A percentile compares a stretch with the other conserved stretches of the same genome.
Conservation (phyloP, 2,113 vertebrate species). For the Eulemur rufifrons region DNA sequence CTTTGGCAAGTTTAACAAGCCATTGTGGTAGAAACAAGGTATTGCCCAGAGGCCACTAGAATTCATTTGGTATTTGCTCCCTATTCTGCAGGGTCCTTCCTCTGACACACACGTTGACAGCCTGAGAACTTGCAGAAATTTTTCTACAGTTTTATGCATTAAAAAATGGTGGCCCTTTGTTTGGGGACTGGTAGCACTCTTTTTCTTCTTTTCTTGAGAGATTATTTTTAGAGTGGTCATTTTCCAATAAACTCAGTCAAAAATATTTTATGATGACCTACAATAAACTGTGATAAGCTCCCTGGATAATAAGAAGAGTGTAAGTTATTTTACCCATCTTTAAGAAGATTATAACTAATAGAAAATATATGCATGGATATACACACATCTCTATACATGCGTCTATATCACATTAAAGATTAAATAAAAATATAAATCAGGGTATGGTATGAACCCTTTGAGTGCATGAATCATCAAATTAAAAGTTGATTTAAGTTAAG, state of each 20-base stretch:
- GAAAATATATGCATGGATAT: neutral
- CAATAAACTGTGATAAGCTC: neutral
- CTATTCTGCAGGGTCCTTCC: slow-evolving; percentile 56
- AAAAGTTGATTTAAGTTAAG: slow-evolving; percentile 27
- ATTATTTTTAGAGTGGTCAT: slow-evolving; percentile 10
- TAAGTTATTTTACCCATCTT: neutral
- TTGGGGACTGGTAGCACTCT: neutral
- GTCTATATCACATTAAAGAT: neutral
- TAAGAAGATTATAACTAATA: neutral
- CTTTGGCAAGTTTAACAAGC: slow-evolving; percentile 83
- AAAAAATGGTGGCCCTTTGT: slow-evolving; percentile 2
- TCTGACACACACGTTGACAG: slow-evolving; percentile 68
- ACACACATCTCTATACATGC: neutral
- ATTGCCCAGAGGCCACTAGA: slow-evolving; percentile 74
- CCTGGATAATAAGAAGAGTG: neutral
- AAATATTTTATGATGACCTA: neutral
- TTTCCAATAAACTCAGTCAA: slow-evolving; percentile 27
- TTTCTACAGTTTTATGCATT: slow-evolving; percentile 66
- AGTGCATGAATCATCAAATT: neutral
- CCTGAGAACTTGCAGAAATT: slow-evolving; percentile 68
- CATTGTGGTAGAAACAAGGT: slow-evolving; percentile 81
- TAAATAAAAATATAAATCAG: slow-evolving; percentile 3
- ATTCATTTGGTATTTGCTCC: slow-evolving; percentile 69
- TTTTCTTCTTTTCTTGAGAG: neutral
- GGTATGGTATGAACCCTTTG: neutral